Conservation (phyloP, 2,113 vertebrate genomes). For the Corythoichthys intestinalis region DNA sequence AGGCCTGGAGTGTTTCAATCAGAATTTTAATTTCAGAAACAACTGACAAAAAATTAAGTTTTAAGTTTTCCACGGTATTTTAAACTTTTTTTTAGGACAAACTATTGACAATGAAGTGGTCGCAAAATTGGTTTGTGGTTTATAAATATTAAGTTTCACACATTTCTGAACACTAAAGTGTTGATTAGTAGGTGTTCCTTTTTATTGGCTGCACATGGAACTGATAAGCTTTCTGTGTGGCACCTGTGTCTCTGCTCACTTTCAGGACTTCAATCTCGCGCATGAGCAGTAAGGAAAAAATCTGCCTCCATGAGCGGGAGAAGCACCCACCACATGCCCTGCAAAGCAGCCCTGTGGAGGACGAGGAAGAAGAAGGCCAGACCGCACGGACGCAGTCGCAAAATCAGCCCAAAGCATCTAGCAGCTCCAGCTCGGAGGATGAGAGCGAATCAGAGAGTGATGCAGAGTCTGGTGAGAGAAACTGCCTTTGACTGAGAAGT, state of each 20-base stretch:
- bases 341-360: slow-evolving; percentile 68
- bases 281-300: slow-evolving; percentile 81
- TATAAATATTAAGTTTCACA: neutral
- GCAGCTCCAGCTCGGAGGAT: slow-evolving; percentile 79
- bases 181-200: slow-evolving; percentile 48
- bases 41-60: too few relatives aligned
- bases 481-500: neutral
- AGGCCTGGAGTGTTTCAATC: too few relatives aligned
- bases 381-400: slow-evolving; percentile 44
- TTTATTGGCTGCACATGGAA: slow-evolving; percentile 69
- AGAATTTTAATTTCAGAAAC: too few relatives aligned
- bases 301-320: slow-evolving; percentile 76
- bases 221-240: slow-evolving; percentile 73
- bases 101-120: too few relatives aligned
- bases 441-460: slow-evolving; percentile 78
- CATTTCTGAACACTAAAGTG: slow-evolving; percentile 15
- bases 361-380: slow-evolving; percentile 73
- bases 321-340: slow-evolving; percentile 72
- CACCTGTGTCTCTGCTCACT: slow-evolving; percentile 62
- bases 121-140: neutral
- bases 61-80: too few relatives aligned
- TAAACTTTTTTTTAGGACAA: too few relatives aligned
- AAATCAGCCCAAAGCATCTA: slow-evolving; percentile 68
- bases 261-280: slow-evolving; percentile 81
- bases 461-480: slow-evolving; percentile 68